Base-by-base conservation (phyloP, 1,140 invertebrate species). In the Lordiphosa mommai region DNA sequence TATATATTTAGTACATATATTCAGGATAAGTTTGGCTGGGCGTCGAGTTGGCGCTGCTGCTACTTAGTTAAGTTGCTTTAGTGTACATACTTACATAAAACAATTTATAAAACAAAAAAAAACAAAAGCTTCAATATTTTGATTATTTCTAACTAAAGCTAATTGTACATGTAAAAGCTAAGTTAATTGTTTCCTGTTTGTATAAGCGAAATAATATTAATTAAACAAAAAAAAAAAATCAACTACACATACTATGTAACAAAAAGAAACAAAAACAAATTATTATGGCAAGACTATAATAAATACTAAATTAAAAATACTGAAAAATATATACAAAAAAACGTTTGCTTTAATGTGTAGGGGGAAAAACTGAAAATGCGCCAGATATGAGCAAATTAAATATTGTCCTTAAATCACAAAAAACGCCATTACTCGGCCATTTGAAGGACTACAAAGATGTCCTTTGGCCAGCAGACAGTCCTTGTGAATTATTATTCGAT, bases 141-240 rank as follows among this genome's bases (percentile, higher is more conserved):
- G 73, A 73, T 80, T 80, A 74, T 80, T 80, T 80, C 57, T 82
- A 80, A 71, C 64, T 74, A 80, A 82, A 74, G 57, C 58, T 79
- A 79, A 77, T 57, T 77, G 64, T 72, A 79, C 53, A 72, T 60
- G 40, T 79, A 79, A 79, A 79, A 64, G 71, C 58, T 82, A 80
- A 80, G 76, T 74, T 80, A 74, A 74, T 82, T 82, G 76, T 80
- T 80, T 80, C 76, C 76, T 80, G 76, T 80, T 82, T 80, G 58
- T 76, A 63, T 80, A 80, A 80, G 76, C 77, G 44, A 80, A 79
- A 68, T 61, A 67, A 43, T 43, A 76, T 58, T 65, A 66, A 49
- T 33, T 47, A 47, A 66, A 67, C 51, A 47, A 65, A 63, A 67
- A 46, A 37, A 27, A 68, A 58, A 67, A 44, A 47, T 20, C 58